Base-by-base conservation (phyloP, 2,113 vertebrate genomes). In the Pimephales promelas region DNA sequence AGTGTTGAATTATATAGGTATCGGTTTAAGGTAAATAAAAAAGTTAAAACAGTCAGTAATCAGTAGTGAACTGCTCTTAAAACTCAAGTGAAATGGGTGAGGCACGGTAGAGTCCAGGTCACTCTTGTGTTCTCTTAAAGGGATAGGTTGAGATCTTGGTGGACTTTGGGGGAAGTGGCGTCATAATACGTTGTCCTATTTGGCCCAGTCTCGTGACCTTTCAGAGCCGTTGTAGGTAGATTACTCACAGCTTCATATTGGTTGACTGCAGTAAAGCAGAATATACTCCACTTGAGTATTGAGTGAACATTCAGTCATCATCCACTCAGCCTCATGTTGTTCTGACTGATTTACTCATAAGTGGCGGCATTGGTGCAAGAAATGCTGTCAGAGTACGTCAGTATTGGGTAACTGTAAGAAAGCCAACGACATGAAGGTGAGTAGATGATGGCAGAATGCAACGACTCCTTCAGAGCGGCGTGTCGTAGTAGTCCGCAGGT, bases 401-500 rank as follows among this genome's bases (percentile, higher is more conserved):
- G 62, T 66, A 20, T 36, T 66, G 1, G 18, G 31, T 1, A 68
- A 36, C 9, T 40, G 20, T 10, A 40, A 22, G 40, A 40, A 68
- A 40, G 34, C 8, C 18, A 68, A 66, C 16, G 22, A 72, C 36
- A 24, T 73, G 13, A 47, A 7, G 47, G 3, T 31, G 72, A 75
- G 72, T 49, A 13, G 45, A 31, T 54, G 72, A 31, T 1, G 72
- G n/a, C 34, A 45, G 40, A 43, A 57, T 49, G 83, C 66, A 66
- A 34, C 57, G 70, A 83, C 87, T 54, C 64, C 84, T 11, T 98
- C 96, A 99, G 90, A 98, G 96, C 9, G 97, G 97, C 0, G 97
- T 99, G 62, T 98, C 97, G 0, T 96, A 97, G 91, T 92, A 96
- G 90, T 98, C 97, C 5, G 94, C 91, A 81, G 96, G 93, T 81